A percentile compares a stretch with the other conserved stretches of the same genome.
phyloP scores from a whole-genome alignment of 1,140 invertebrate genomes.

The Caenorhabditis remanei region DNA sequence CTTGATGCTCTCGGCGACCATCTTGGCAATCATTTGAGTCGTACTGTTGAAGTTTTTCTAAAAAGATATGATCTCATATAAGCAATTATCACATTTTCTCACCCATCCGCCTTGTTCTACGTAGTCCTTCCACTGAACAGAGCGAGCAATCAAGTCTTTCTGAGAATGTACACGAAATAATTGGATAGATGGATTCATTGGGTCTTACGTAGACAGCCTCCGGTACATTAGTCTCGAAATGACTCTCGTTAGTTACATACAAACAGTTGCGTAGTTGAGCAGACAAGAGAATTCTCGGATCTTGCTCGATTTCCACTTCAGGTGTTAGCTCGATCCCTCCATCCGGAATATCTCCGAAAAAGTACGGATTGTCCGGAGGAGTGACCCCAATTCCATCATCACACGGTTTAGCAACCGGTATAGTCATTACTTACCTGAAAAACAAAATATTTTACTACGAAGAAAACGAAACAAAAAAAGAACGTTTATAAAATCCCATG shows the following conservation, averaged over 20 bases:
- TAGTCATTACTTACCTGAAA: neutral
- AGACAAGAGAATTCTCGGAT: neutral
- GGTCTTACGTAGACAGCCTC: neutral
- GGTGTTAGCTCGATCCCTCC: neutral
- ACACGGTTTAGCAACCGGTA: neutral
- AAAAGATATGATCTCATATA: neutral
- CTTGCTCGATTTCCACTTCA: neutral
- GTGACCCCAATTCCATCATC: neutral
- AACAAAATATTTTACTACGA: too few species aligned
- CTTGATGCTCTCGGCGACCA: neutral
- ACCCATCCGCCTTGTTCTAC: neutral
- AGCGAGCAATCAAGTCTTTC: neutral
- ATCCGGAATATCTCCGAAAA: neutral
- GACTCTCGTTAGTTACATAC: neutral
- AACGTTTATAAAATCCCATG: too few species aligned
- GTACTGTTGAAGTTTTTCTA: neutral
- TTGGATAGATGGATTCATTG: neutral
- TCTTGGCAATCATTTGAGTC: neutral
- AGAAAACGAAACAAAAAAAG: too few species aligned
- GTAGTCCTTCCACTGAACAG: neutral
- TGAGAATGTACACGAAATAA: neutral
- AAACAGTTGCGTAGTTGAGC: conserved; percentile 4
- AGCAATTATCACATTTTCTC: neutral
- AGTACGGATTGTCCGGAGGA: neutral
- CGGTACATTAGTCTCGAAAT: neutral